Evolutionary conservation across 1,140 invertebrate species (phyloP), one percentile per base, ranked within the genome.

Genomic region (Portunus trituberculatus): DNA sequence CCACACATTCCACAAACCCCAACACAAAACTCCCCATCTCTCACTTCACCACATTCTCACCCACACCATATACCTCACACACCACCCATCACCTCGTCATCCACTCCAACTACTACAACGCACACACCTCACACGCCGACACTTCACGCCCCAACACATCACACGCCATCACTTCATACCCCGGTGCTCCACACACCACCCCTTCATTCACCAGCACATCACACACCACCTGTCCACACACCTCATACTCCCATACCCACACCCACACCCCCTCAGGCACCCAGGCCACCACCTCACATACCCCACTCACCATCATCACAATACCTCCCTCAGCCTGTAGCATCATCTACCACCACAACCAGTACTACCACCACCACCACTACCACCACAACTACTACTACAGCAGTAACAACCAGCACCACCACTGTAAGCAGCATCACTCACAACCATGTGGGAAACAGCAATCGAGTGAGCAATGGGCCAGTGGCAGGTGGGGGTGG

Each of bases 271-370:
- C 91, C 94, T n/a, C 94, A 93, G 32, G 76, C 90, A n/a, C 45
- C 91, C 52, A 91, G 89, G 84, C 94, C 91, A 59, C 76, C 91
- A 67, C 82, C 91, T 89, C 94, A 95, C 76, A 92, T 95, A 93
- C 94, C 94, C 59, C 83, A 95, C 48, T 95, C 94, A 95, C 90
- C 94, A 95, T 95, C 94, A 76, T 91, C 91, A 92, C 94, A 95
- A 83, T 92, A 92, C 83, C 91, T 92, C 84, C 28, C 90, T 67
- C 94, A 95, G 52, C 94, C 94, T 89, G 94, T 95, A 32, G 94
- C 94, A n/a, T 93, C 94, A 92, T 95, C 94, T 52, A 95, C 94
- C 2, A 94, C 93, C 67, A 93, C 92, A 25, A 92, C 91, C 59
- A 92, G 48, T 29, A 92, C 91, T 31, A 94, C 93, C 45, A 92